phyloP scores from a whole-genome alignment of 1,140 invertebrate species.

The Drusus annulatus region DNA sequence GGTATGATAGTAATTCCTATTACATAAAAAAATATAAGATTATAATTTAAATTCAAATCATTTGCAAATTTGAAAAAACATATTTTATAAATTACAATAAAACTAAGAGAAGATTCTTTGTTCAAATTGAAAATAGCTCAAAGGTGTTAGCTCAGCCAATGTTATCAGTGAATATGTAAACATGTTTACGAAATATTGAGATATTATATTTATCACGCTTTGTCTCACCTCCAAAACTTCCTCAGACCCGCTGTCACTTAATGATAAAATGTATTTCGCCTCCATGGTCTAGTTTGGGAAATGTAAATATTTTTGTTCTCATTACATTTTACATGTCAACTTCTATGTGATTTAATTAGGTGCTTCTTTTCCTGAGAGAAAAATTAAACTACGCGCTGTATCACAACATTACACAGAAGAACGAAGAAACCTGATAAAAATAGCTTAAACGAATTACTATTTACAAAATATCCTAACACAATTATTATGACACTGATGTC shows the following conservation, averaged over 20 bases:
- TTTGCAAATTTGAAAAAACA: not conserved
- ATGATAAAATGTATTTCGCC: slow-evolving; percentile 50
- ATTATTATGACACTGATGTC: slow-evolving; percentile 31
- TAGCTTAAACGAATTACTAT: slow-evolving; percentile 5
- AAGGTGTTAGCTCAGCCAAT: no score
- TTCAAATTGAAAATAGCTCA: no score
- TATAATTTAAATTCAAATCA: not conserved
- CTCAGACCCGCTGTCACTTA: slow-evolving; percentile 42
- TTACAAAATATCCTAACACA: slow-evolving; percentile 16
- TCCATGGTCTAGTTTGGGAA: slow-evolving; percentile 19
- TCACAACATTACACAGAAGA: not conserved
- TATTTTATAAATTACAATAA: not conserved
- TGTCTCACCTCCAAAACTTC: slow-evolving; percentile 48
- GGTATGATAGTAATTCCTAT: slow-evolving; percentile 47
- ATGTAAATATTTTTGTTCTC: not conserved
- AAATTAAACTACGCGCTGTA: not conserved
- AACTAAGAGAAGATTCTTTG: no score
- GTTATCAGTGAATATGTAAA: no score
- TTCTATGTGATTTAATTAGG: not conserved
- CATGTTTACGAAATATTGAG: no score
- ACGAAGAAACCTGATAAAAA: slow-evolving; percentile 12
- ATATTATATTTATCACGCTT: no score
- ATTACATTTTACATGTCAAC: not conserved
- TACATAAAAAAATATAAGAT: not conserved
- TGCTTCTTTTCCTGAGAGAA: not conserved